Conservation (phyloP, 2,113 vertebrate species). For the Fulica atra region DNA sequence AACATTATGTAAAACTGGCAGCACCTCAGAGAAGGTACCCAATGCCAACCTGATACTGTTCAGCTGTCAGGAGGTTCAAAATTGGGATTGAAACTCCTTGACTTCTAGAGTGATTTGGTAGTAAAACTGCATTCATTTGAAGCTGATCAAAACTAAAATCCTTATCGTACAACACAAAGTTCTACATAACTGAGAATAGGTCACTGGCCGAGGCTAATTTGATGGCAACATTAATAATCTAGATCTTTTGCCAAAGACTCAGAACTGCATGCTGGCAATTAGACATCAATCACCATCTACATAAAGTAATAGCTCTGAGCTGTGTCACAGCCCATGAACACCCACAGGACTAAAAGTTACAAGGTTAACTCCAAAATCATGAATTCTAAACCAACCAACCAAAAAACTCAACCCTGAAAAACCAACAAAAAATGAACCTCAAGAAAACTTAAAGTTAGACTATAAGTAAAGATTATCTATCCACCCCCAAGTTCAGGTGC, state of each 20-base stretch:
- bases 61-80: accelerated
- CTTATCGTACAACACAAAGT: neutral
- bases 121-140: neutral
- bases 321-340: neutral
- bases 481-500: too few relatives aligned
- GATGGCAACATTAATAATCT: neutral
- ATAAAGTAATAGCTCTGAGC: neutral
- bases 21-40: neutral
- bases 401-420: neutral
- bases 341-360: neutral
- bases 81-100: neutral
- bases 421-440: neutral
- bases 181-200: neutral
- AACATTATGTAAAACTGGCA: neutral
- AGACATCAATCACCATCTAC: neutral
- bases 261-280: neutral
- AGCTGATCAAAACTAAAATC: neutral
- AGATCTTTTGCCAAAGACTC: neutral
- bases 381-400: neutral
- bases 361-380: neutral
- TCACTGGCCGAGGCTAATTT: neutral
- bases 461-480: neutral
- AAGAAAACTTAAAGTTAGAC: neutral
- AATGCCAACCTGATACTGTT: neutral
- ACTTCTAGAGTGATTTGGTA: neutral